phyloP scores from a whole-genome alignment of 1,140 invertebrate species.

The Spodoptera frugiperda region DNA sequence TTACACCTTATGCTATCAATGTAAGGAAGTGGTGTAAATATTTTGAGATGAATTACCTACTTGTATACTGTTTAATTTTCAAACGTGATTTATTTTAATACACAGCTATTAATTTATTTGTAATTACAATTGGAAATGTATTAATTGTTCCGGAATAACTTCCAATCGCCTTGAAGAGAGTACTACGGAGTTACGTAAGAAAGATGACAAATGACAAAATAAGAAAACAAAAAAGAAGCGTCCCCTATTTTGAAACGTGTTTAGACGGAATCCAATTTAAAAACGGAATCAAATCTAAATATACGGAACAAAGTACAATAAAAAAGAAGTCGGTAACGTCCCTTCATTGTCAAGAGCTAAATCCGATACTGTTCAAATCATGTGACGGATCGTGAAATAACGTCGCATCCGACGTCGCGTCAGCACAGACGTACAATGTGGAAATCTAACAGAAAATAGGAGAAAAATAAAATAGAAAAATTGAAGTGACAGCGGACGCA shows the following conservation, averaged over 20 bases:
- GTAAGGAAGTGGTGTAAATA: conserved; percentile 44
- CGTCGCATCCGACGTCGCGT: conserved; percentile 46
- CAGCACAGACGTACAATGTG: conserved; percentile 13
- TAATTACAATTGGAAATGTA: neutral
- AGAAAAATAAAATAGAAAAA: conserved; percentile 49
- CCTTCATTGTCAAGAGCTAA: conserved; percentile 54
- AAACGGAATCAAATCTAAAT: conserved; percentile 22
- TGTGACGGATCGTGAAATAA: conserved; percentile 74
- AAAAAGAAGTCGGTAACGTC: conserved; percentile 26
- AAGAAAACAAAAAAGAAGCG: neutral
- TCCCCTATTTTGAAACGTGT: conserved; percentile 17
- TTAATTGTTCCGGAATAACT: neutral
- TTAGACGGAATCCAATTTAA: conserved; percentile 37
- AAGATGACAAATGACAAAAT: neutral
- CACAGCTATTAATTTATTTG: conserved; percentile 1
- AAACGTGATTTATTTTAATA: conserved; percentile 7
- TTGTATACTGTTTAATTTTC: neutral
- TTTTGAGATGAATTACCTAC: conserved; percentile 22
- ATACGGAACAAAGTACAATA: conserved; percentile 24
- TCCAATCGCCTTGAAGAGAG: neutral
- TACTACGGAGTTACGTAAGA: neutral
- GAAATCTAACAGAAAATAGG: conserved; percentile 48
- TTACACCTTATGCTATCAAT: conserved; percentile 40
- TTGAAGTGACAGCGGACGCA: conserved; percentile 44
- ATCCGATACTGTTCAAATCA: conserved; percentile 71